Evolutionary conservation across 2,113 vertebrate genomes (phyloP), one percentile per base, ranked within the genome.

Genomic region (Craseonycteris thonglongyai): DNA sequence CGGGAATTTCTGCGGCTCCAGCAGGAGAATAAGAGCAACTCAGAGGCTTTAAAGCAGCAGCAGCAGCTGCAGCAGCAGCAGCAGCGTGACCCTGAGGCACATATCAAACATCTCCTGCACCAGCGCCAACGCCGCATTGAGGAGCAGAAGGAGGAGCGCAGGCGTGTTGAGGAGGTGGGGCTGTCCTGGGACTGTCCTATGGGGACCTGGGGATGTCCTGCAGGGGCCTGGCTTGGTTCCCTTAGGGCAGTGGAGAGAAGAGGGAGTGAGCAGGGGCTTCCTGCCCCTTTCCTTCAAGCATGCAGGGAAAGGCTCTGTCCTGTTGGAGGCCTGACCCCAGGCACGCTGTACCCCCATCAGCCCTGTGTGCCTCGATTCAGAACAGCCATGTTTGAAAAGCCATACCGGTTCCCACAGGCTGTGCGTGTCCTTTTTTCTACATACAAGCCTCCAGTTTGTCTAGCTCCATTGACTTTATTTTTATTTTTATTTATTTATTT

Each of bases 1-100:
- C 97, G 99, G 66, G 99, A 99, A 94, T 99, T 99, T 97, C 98
- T 99, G 76, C 98, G 99, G 40, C 98, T 99, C 82, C 99, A 99
- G 97, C 99, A 99, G 97, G 99, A 99, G 97, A 99, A 99, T 97
- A 99, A 99, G 94, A 99, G 99, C 97, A 99, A 99, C 72, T 98
- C 99, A 0, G 99, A 99, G 96, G 97, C 97, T 5, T 98, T 99
- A 47, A 98, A 99, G 96, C 99, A 99, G 96, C 98, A 98, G 94
- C 99, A 99, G 96, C 99, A 99, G 97, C 99, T 98, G 93, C 99
- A 98, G 96, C 98, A 99, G 94, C 99, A 98, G 0, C 98, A 99
- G 95, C 99, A 99, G 40, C 97, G 99, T 3, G 99, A 99, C 98
- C 99, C 99, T 0, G 99, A 99, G 97, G 99, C 99, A 0, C 99